Evolutionary conservation across 2,113 vertebrate genomes (phyloP).

Genomic region (Misgurnus anguillicaudatus): DNA sequence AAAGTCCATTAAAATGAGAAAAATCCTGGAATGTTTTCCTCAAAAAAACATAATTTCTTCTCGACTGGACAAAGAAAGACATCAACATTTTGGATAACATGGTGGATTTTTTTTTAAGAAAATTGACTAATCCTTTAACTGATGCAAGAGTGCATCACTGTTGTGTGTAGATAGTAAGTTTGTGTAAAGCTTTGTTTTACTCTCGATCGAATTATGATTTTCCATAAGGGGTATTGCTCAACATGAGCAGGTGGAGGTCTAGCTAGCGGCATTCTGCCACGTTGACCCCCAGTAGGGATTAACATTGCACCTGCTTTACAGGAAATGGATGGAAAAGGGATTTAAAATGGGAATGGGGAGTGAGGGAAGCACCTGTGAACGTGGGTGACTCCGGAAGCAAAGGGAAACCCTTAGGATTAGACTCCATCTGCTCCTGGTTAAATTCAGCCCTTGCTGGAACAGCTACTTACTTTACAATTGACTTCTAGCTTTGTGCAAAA

Average conservation of each 20-base stretch:
- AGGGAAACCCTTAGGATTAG: constrained; percentile 56
- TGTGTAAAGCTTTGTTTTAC: constrained; percentile 15
- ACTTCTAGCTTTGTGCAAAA: constrained; percentile 25
- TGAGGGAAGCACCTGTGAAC: constrained; percentile 53
- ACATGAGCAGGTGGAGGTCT: constrained; percentile 55
- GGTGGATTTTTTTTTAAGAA: too few species aligned
- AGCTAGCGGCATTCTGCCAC: constrained; percentile 49
- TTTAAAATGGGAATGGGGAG: constrained; percentile 33
- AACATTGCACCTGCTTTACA: constrained; percentile 56
- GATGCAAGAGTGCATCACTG: neutral
- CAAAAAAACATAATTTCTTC: too few species aligned
- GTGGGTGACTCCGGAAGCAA: constrained; percentile 58
- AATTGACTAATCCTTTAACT: too few species aligned
- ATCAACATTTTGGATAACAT: too few species aligned
- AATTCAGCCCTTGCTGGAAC: constrained; percentile 50
- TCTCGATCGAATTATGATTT: constrained; percentile 25
- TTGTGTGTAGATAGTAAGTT: neutral
- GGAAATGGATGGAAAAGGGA: constrained; percentile 47
- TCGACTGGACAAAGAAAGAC: too few species aligned
- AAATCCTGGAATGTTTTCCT: too few species aligned
- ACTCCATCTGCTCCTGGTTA: constrained; percentile 61
- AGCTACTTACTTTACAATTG: constrained; percentile 49
- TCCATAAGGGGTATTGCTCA: constrained; percentile 41
- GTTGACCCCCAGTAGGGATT: constrained; percentile 51
- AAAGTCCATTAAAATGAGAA: too few species aligned